These are phyloP conservation scores for Aepyceros melampus DNA, from an alignment of 2,113 vertebrate genomes.

Conservation along the genomic window DNA sequence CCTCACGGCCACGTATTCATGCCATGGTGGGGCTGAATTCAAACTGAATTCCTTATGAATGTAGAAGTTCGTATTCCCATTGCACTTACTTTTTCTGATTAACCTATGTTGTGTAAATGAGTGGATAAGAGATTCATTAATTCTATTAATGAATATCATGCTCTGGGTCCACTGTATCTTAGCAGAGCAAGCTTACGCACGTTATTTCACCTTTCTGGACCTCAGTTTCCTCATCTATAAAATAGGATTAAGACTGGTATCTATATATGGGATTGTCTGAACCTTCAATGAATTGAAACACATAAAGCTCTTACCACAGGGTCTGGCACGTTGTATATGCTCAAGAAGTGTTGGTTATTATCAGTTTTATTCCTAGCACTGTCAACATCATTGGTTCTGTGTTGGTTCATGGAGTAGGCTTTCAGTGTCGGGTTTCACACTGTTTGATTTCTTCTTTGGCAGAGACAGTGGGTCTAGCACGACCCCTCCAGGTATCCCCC, in stretches of 20 bases:
- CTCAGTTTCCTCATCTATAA: neutral
- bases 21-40: neutral
- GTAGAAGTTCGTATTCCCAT: neutral
- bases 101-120: neutral
- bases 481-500: accelerated
- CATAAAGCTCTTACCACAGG: neutral
- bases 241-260: neutral
- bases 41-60: neutral
- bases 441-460: neutral
- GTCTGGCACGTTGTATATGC: neutral
- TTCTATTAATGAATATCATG: neutral
- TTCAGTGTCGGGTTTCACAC: neutral
- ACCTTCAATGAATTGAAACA: neutral
- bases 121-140: neutral
- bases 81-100: neutral
- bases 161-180: neutral
- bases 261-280: neutral
- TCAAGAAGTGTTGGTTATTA: neutral
- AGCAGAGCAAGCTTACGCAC: neutral
- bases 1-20: neutral
- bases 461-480: neutral
- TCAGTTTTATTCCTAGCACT: neutral
- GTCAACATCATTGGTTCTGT: neutral
- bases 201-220: neutral
- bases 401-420: neutral